Percentiles rank a stretch among this genome's conserved stretches.
Evolutionary conservation across 2,888 invertebrate species (phyloP).

Genomic region (Bedellia somnulentella): DNA sequence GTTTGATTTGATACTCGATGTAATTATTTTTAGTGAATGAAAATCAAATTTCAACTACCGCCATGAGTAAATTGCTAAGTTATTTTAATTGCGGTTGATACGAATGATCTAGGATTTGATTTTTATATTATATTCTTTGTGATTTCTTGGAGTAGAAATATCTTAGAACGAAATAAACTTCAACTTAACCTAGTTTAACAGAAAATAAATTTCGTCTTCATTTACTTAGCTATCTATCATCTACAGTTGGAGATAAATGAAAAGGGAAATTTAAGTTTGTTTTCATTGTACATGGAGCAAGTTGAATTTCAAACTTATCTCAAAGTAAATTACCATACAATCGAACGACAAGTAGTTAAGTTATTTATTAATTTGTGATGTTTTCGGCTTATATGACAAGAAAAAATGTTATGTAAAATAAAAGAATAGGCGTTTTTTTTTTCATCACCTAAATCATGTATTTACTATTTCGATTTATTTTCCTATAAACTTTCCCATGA

Average conservation of each 20-base stretch:
- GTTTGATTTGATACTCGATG: conserved; percentile 1
- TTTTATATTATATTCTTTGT: neutral
- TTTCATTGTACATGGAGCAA: neutral
- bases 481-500: neutral
- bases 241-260: too few relatives aligned
- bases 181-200: too few relatives aligned
- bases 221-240: too few relatives aligned
- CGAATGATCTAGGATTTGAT: neutral
- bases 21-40: neutral
- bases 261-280: too few relatives aligned
- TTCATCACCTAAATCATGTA: neutral
- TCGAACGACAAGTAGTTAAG: conserved; percentile 17
- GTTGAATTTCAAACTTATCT: neutral
- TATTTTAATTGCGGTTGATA: neutral
- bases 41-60: neutral
- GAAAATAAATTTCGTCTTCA: too few relatives aligned
- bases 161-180: too few relatives aligned
- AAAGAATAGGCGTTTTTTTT: neutral
- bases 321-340: neutral
- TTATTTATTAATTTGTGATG: conserved; percentile 24
- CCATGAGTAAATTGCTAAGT: neutral
- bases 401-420: conserved; percentile 3
- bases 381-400: conserved; percentile 10
- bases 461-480: neutral
- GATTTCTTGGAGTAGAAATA: too few relatives aligned